phyloP scores from a whole-genome alignment of 2,113 vertebrate genomes.

The Struthio camelus region DNA sequence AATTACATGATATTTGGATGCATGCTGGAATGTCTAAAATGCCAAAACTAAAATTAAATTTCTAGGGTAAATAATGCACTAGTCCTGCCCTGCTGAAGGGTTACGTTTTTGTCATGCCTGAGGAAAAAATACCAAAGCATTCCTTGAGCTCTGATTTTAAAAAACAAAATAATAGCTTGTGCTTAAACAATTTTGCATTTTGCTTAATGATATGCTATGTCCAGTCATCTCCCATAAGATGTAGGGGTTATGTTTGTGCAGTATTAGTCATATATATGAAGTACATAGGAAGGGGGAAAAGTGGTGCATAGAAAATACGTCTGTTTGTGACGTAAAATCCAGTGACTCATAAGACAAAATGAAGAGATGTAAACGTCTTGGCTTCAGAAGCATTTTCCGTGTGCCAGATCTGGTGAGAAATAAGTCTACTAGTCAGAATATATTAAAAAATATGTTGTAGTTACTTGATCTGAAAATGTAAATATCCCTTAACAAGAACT shows the following conservation, averaged over 20 bases:
- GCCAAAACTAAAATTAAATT: background rate
- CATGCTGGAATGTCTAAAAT: background rate
- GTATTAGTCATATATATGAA: slow-evolving; percentile 3
- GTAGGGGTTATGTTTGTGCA: background rate
- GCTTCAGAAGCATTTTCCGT: slow-evolving; percentile 42
- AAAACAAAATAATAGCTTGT: background rate
- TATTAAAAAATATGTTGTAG: background rate
- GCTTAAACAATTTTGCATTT: background rate
- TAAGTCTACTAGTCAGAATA: background rate
- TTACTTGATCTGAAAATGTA: background rate
- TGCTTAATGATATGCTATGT: background rate
- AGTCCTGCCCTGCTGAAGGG: background rate
- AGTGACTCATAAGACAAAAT: background rate
- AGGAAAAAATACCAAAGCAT: background rate
- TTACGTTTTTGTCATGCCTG: background rate
- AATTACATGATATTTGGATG: background rate
- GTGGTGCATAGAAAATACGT: slow-evolving; percentile 19
- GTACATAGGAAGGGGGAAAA: background rate
- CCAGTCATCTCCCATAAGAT: background rate
- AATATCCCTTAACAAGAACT: background rate
- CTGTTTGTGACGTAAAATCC: slow-evolving; percentile 20
- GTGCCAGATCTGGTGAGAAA: background rate
- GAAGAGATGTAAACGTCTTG: slow-evolving; percentile 24
- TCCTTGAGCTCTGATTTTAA: background rate
- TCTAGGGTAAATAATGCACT: background rate